Conservation (phyloP, 2,113 vertebrate genomes). For the Cephalopholis sonnerati region DNA sequence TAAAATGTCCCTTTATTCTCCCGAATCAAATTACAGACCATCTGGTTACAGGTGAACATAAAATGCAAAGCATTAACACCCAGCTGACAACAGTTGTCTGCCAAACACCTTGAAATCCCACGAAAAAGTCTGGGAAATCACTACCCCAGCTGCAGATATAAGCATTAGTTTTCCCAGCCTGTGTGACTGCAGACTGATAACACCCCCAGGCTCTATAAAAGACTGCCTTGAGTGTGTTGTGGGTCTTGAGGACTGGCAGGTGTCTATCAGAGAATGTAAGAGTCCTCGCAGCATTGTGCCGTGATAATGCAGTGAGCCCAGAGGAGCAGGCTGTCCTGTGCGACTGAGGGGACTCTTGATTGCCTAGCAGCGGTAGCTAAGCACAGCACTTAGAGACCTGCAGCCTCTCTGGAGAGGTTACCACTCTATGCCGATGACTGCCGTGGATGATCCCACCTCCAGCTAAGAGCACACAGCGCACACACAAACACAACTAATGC, state of each 20-base stretch:
- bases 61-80: not conserved
- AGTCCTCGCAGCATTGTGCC: constrained; percentile 22
- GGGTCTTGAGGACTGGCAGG: constrained; percentile 25
- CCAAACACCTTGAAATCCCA: not conserved
- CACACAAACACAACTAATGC: constrained; percentile 15
- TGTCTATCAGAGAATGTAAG: constrained; percentile 38
- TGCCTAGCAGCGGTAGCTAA: constrained; percentile 77
- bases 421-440: constrained; percentile 44
- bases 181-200: not conserved
- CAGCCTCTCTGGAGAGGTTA: constrained; percentile 65
- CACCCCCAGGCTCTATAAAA: not conserved
- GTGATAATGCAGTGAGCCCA: constrained; percentile 36
- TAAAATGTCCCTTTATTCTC: not conserved
- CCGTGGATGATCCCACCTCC: constrained; percentile 55
- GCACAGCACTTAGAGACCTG: constrained; percentile 73
- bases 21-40: not conserved
- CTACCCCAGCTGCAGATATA: not conserved
- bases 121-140: not conserved
- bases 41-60: not conserved
- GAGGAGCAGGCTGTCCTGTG: constrained; percentile 41
- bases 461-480: constrained; percentile 29
- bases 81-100: not conserved
- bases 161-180: not conserved
- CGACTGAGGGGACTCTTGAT: constrained; percentile 40
- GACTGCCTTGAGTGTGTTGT: not conserved